Evolutionary conservation across 1,140 invertebrate genomes (phyloP).

Genomic region (Drosophila sechellia): DNA sequence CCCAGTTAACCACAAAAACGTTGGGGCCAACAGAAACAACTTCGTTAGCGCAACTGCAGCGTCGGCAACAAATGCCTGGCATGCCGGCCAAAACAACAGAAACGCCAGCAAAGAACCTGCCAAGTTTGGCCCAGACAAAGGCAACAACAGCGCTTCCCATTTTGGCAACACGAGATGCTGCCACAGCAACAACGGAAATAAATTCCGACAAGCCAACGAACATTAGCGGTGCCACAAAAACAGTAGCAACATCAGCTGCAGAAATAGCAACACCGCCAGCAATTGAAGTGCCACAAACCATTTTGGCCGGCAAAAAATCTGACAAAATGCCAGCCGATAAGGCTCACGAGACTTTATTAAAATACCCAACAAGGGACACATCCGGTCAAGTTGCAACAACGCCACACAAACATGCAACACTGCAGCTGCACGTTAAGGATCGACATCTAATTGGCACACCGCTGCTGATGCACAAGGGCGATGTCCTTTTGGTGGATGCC

Average conservation of each 20-base stretch:
- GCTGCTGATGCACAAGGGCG: conserved; percentile 79
- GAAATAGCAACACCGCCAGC: conserved; percentile 37
- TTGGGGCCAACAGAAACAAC: conserved; percentile 76
- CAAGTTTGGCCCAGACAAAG: conserved; percentile 59
- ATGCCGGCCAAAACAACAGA: conserved; percentile 54
- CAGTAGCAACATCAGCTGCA: conserved; percentile 23
- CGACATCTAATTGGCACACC: conserved; percentile 83
- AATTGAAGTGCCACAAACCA: conserved; percentile 69
- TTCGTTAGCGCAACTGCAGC: conserved; percentile 62
- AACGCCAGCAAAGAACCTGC: conserved; percentile 43
- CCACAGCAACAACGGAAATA: conserved; percentile 32
- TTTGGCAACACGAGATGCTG: conserved; percentile 51
- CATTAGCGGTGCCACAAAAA: conserved; percentile 54
- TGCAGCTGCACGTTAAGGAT: conserved; percentile 81
- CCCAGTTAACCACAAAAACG: conserved; percentile 76
- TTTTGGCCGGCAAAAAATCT: conserved; percentile 56
- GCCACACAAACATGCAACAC: conserved; percentile 69
- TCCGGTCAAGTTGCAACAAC: conserved; percentile 45
- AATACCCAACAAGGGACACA: conserved; percentile 32
- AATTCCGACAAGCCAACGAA: conserved; percentile 49
- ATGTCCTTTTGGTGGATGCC: conserved; percentile 73
- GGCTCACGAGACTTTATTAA: conserved; percentile 63
- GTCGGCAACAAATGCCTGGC: conserved; percentile 59
- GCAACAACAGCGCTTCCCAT: conserved; percentile 52
- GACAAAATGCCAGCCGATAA: conserved; percentile 55